Evolutionary conservation across 2,113 vertebrate genomes (phyloP).

Genomic region (Chiloscyllium plagiosum): DNA sequence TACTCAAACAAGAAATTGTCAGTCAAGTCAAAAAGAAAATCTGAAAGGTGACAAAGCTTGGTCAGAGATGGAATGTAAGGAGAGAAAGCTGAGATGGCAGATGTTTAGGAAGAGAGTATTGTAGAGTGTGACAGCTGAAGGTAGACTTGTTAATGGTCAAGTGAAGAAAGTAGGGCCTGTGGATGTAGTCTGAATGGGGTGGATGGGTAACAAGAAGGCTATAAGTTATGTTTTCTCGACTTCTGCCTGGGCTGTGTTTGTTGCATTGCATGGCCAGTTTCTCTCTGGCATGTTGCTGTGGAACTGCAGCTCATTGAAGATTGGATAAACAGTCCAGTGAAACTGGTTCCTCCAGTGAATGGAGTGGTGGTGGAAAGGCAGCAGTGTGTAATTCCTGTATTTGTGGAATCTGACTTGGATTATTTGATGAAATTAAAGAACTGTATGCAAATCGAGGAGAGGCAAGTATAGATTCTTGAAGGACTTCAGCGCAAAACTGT

Average conservation of each 20-base stretch:
- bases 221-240: background rate
- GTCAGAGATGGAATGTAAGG: background rate
- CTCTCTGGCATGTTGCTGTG: background rate
- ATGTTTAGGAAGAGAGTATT: background rate
- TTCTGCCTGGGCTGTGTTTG: background rate
- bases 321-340: too few relatives aligned
- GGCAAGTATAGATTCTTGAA: too few relatives aligned
- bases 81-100: background rate
- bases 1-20: background rate
- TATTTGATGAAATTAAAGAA: background rate
- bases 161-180: background rate
- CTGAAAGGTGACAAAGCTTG: background rate
- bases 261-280: background rate
- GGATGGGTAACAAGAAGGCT: background rate
- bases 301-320: background rate
- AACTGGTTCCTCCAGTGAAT: background rate
- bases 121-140: background rate
- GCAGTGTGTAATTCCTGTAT: background rate
- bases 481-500: too few relatives aligned
- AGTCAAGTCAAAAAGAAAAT: background rate
- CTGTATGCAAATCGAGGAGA: background rate
- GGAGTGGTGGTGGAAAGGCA: background rate
- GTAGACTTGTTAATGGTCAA: background rate
- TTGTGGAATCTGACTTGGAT: background rate
- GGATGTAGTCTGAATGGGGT: background rate